Percentiles rank a stretch among this genome's conserved stretches.
Conservation (phyloP, 2,113 vertebrate genomes). For the Seriola aureovittata region DNA sequence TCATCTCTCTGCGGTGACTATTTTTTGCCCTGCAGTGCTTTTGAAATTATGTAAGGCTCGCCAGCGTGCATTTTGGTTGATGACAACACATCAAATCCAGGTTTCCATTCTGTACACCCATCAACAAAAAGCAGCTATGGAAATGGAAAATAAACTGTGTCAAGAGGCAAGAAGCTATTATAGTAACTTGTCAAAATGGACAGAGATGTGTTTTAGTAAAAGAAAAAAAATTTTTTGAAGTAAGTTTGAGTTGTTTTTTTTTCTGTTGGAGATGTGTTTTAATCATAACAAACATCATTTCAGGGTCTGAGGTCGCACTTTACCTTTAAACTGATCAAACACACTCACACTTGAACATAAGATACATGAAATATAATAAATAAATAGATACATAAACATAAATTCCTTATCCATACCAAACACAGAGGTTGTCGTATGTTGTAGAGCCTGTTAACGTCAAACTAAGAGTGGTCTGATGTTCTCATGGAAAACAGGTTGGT, state of each 20-base stretch:
- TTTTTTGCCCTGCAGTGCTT: constrained; percentile 7
- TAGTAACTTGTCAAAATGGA: not conserved
- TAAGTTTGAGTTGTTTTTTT: no score
- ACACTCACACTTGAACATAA: not conserved
- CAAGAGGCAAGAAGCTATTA: not conserved
- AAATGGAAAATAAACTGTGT: not conserved
- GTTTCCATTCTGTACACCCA: not conserved
- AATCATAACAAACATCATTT: not conserved
- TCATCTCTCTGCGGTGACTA: constrained; percentile 27
- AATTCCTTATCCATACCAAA: not conserved
- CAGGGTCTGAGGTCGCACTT: not conserved
- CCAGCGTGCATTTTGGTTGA: not conserved
- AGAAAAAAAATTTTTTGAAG: not conserved
- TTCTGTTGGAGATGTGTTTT: no score
- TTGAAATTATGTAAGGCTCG: not conserved
- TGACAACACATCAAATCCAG: not conserved
- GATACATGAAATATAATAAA: not conserved
- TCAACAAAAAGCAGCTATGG: not conserved
- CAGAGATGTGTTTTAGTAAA: not conserved
- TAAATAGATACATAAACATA: not conserved
- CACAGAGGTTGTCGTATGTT: not conserved
- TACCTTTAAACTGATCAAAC: not conserved
- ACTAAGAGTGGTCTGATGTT: no score
- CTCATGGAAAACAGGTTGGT: no score
- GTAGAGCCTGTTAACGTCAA: no score